Evolutionary conservation across 1,140 invertebrate species (phyloP), one percentile per base, ranked within the genome.

Genomic region (Geopemphigus sp.): DNA sequence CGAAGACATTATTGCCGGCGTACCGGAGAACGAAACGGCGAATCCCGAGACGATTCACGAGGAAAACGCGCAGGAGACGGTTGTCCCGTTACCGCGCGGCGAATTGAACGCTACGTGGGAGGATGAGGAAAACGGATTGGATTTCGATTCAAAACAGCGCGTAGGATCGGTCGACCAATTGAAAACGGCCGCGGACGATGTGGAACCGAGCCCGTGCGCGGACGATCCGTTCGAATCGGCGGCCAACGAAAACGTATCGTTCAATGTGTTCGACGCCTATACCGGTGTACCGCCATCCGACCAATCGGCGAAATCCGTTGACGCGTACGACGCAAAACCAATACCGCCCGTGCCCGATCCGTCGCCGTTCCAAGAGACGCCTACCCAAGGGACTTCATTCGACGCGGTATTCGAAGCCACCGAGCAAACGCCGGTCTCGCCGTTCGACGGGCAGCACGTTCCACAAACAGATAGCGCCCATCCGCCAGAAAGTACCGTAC

Each of bases 351-450:
- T 53, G 17, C 68, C 68, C n/a, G 50, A 72, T n/a, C 17, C 47
- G 6, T 72, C 68, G 17, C 68, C 68, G n/a, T 72, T 72, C 50
- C 68, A 72, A 72, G 68, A 72, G 54, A 54, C 29, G 6, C 8
- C 24, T 29, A 14, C 68, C 19, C 8, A 72, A 19, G 24, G 54
- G 50, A 19, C 66, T 5, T 29, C 24, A n/a, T 72, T 72, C 19
- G 53, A 29, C 8, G 17, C 47, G 14, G 68, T 54, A 29, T 72
- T 72, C 54, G 50, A 53, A n/a, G 3, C 8, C 0, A 14, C 39
- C 19, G 74, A 78, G 15, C 8, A 11, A 53, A 19, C 8, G 26
- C 0, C 5, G 14, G 14, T 15, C 26, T 5, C 57, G 5, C 57
- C 74, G 3, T 61, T 61, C 5, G 47, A 72, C n/a, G 8, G 12